These are phyloP conservation scores for Ectemnius cavifrons DNA, from an alignment of 2,888 invertebrate genomes.

Conservation along the genomic window DNA sequence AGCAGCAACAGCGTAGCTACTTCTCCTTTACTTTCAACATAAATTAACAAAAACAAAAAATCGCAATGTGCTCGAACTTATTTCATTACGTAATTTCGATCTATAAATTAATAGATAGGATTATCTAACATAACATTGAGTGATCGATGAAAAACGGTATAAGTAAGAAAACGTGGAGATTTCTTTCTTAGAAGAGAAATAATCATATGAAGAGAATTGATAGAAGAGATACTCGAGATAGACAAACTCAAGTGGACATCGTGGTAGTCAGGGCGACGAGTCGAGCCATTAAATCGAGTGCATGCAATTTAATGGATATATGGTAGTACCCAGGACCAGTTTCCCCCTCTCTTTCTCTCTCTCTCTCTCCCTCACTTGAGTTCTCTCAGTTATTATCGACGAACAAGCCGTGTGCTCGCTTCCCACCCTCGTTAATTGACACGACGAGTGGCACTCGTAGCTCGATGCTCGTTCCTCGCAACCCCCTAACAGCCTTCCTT, in stretches of 20 bases:
- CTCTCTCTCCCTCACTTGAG: no score
- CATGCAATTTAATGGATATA: conserved; percentile 48
- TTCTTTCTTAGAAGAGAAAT: conserved; percentile 35
- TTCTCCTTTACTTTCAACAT: neutral
- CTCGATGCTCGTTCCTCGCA: no score
- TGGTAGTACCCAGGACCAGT: conserved; percentile 19
- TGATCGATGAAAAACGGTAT: no score
- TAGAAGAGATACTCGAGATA: conserved; percentile 32
- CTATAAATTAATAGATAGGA: no score
- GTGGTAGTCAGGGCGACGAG: conserved; percentile 37
- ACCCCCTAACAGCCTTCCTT: no score
- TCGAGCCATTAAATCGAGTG: conserved; percentile 48
- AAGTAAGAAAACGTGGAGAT: conserved; percentile 1
- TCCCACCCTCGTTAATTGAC: no score
- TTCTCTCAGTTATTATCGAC: conserved; percentile 29
- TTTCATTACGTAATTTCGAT: neutral
- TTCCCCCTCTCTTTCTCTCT: no score
- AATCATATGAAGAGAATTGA: conserved; percentile 18
- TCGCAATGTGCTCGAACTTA: conserved; percentile 40
- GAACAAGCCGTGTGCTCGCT: no score
- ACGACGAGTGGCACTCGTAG: no score
- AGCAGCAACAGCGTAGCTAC: conserved; percentile 20
- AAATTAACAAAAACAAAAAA: neutral
- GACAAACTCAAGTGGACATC: conserved; percentile 32
- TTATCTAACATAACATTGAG: no score